Base-by-base conservation (phyloP, 2,888 invertebrate genomes). In the Stomorhina lunata region DNA sequence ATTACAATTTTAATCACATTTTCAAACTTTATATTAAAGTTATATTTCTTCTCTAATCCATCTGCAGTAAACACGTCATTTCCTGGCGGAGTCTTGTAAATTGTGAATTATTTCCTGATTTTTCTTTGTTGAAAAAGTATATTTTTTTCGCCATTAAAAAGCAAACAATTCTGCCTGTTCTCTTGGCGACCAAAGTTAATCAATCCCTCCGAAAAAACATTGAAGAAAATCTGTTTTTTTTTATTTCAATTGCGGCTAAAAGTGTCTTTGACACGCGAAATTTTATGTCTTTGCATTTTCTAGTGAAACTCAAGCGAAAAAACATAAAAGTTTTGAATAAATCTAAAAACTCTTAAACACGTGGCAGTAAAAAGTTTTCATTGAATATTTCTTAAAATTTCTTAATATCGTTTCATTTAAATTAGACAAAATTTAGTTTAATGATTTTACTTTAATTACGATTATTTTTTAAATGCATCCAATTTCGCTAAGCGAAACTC, bases 101-200 rank as follows among this genome's bases (percentile, higher is more conserved):
- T n/a, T n/a, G n/a, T n/a, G n/a, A n/a, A n/a, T n/a, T n/a, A n/a
- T n/a, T n/a, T n/a, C n/a, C n/a, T n/a, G n/a, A n/a, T n/a, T n/a
- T n/a, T n/a, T n/a, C n/a, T n/a, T n/a, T n/a, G n/a, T n/a, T n/a
- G n/a, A n/a, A n/a, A n/a, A n/a, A n/a, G n/a, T 29, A 43, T 80
- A 69, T 82, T 48, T 84, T 83, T 83, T 84, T 83, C 84, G 83
- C 53, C 59, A 66, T 73, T 66, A 34, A 65, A 75, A 81, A 69
- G 69, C 78, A 82, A 79, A 82, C 82, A 82, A 82, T 25, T 2
- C 50, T 57, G n/a, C 55, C 50, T 87, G 87, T 87, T 88, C 88
- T 84, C 86, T 87, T 87, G 88, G 87, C 88, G 86, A 88, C 88
- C 80, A 75, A 84, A 83, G 32, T 79, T 75, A 82, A 79, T 82